A percentile compares a stretch with the other conserved stretches of the same genome.
Evolutionary conservation across 2,113 vertebrate species (phyloP).

Genomic region (Brachirus orientalis): DNA sequence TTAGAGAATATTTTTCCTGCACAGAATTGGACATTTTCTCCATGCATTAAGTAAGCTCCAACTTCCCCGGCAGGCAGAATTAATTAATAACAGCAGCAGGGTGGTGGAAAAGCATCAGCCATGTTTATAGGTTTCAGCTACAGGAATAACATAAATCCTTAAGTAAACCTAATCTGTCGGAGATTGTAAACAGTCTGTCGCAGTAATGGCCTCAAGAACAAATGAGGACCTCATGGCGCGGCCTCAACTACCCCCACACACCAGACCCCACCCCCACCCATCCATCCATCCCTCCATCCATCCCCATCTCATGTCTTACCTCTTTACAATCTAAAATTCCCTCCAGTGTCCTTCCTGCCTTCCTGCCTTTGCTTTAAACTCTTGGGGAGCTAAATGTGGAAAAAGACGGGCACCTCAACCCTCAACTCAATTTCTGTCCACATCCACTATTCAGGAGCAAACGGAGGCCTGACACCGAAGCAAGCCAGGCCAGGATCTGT

Average conservation of each 20-base stretch:
- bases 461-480: constrained; percentile 33
- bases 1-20: constrained; percentile 25
- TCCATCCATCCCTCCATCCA: background rate
- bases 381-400: constrained; percentile 28
- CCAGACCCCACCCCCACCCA: background rate
- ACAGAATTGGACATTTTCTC: constrained; percentile 46
- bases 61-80: constrained; percentile 9
- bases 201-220: constrained; percentile 78
- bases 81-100: constrained; percentile 45
- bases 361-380: constrained; percentile 47
- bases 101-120: constrained; percentile 46
- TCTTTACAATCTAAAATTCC: constrained; percentile 23
- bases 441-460: constrained; percentile 24
- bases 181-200: constrained; percentile 81
- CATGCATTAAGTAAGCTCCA: constrained; percentile 26
- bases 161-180: constrained; percentile 77
- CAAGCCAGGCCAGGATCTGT: constrained; percentile 59
- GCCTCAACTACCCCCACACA: constrained; percentile 56
- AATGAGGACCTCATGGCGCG: constrained; percentile 78
- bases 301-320: constrained; percentile 6
- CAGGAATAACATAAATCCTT: constrained; percentile 76
- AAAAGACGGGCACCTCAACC: constrained; percentile 12
- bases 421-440: background rate
- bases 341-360: constrained; percentile 5
- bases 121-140: constrained; percentile 70